Base-by-base conservation (phyloP, 2,113 vertebrate species). In the Ictidomys tridecemlineatus region DNA sequence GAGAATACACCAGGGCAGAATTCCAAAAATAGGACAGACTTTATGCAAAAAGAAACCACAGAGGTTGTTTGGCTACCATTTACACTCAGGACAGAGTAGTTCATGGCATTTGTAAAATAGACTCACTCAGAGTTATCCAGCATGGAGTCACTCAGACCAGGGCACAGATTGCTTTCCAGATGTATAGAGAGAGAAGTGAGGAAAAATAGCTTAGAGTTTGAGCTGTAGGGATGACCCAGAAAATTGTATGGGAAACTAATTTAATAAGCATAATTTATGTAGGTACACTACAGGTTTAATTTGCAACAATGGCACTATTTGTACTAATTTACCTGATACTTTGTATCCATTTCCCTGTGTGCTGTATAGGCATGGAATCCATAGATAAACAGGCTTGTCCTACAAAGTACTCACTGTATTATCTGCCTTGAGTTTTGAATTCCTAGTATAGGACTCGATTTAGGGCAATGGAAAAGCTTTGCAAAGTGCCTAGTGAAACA, bases 211-310 rank as follows among this genome's bases (percentile, higher is more conserved):
- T 51, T 39, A 80, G 30, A 61, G 8, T 89, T 32, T 89, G 18
- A 20, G 69, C 42, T 26, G 39, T 82, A 20, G 2, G 51, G 7
- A 63, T 32, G 42, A 11, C 5, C 9, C 67, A 74, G 53, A 74
- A 82, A 53, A 84, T 78, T 13, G 58, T 58, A 48, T 61, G 69
- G 48, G 69, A 84, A 28, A 30, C 4, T 48, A 32, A 74, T n/a
- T 80, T 83, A 90, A 89, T 34, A 77, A 91, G 28, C 58, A 45
- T 26, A 86, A 73, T 65, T 82, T 87, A 74, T 74, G 56, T 56
- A 10, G 24, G 28, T 70, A 10, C 42, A 77, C 56, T 69, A n/a
- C 11, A 42, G 16, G 7, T 17, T 67, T 87, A 16, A 24, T 39
- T 69, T 53, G 13, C 20, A 87, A 63, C 34, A 28, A 86, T 32